phyloP scores from a whole-genome alignment of 2,797 vertebrate species.

The Hafferia zeledoni region DNA sequence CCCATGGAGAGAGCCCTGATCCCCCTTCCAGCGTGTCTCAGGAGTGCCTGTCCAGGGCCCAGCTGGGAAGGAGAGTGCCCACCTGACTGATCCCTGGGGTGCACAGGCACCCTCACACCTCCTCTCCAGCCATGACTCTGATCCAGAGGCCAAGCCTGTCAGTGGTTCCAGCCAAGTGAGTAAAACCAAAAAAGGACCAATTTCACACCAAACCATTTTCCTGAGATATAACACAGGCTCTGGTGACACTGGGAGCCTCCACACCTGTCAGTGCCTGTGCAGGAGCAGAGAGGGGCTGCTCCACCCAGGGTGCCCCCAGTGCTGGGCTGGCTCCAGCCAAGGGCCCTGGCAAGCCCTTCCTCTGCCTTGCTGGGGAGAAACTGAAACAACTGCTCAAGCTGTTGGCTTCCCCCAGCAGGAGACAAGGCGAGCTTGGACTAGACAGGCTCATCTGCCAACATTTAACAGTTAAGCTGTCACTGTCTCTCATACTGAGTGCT shows the following conservation, averaged over 20 bases:
- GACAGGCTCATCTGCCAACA: neutral
- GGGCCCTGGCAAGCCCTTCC: neutral
- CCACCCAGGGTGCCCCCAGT: neutral
- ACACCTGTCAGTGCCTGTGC: accelerated
- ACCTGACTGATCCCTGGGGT: accelerated
- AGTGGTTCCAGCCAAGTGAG: accelerated
- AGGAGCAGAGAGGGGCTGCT: neutral
- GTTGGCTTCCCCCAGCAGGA: neutral
- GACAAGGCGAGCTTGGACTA: neutral
- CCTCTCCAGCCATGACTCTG: neutral
- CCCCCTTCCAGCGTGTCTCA: accelerated
- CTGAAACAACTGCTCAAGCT: neutral
- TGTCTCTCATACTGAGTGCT: neutral
- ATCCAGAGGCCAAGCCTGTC: accelerated
- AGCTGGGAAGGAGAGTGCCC: neutral
- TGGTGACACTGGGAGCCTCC: neutral
- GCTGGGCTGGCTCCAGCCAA: neutral
- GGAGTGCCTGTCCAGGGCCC: neutral
- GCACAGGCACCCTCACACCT: accelerated
- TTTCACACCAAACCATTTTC: neutral
- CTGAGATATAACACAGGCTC: neutral
- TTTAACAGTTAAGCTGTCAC: slow-evolving; percentile 14
- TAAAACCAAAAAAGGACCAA: neutral
- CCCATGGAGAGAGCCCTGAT: neutral
- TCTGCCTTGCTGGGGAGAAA: neutral